Conservation (phyloP, 1,140 invertebrate species). For the Catajapyx aquilonaris region DNA sequence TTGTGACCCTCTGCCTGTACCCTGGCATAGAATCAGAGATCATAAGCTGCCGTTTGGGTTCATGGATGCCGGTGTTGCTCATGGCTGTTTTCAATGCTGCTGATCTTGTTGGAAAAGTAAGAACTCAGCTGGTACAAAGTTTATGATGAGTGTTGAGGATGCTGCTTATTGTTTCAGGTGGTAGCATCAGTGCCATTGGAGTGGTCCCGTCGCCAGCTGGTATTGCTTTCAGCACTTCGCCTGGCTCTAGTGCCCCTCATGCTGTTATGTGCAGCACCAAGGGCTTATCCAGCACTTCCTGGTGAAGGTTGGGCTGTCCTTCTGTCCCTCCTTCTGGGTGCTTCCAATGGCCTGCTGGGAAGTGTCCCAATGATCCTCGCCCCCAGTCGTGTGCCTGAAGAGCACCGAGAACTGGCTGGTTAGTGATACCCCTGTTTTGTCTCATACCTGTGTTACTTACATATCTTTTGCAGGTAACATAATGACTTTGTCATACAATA, state of each 20-base stretch:
- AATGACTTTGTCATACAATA: constrained; percentile 76
- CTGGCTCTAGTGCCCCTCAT: constrained; percentile 57
- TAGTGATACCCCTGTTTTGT: too few species aligned
- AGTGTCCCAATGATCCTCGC: constrained; percentile 80
- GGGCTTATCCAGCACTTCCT: constrained; percentile 42
- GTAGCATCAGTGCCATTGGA: constrained; percentile 56
- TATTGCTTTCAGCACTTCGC: constrained; percentile 42
- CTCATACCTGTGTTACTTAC: too few species aligned
- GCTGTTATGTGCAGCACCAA: constrained; percentile 52
- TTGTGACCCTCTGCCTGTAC: constrained; percentile 68
- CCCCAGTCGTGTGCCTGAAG: constrained; percentile 52
- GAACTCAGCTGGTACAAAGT: too few species aligned
- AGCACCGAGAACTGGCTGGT: constrained; percentile 54
- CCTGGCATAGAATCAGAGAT: constrained; percentile 77
- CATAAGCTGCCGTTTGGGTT: constrained; percentile 50
- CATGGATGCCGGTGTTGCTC: constrained; percentile 77
- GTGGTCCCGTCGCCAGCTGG: constrained; percentile 50
- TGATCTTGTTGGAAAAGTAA: constrained; percentile 65
- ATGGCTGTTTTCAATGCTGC: constrained; percentile 73
- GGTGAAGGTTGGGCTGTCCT: constrained; percentile 18
- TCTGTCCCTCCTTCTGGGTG: constrained; percentile 45
- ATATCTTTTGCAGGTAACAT: constrained; percentile 47
- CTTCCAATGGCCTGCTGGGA: constrained; percentile 69
- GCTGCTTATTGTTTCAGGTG: constrained; percentile 32
- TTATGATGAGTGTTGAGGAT: too few species aligned